Percentiles rank a stretch among this genome's conserved stretches.
phyloP scores from a whole-genome alignment of 2,888 invertebrate species.

The Lobophora halterata region DNA sequence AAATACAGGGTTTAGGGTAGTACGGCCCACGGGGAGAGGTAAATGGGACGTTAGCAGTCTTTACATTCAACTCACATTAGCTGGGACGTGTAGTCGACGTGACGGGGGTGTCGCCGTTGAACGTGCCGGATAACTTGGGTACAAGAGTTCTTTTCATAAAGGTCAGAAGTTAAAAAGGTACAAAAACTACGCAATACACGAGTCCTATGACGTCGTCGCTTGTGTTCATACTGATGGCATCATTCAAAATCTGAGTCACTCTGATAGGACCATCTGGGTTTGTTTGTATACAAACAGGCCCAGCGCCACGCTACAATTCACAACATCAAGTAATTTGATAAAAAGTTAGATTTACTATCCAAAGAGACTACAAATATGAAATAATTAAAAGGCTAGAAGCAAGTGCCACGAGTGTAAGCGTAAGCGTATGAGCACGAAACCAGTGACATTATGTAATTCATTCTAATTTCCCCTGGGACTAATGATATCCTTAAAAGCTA shows the following conservation, averaged over 20 bases:
- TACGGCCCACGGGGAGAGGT: conserved; percentile 52
- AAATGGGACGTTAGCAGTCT: conserved; percentile 60
- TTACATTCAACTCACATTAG: conserved; percentile 67
- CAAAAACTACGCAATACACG: conserved; percentile 41
- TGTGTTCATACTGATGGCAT: conserved; percentile 51
- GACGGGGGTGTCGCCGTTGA: conserved; percentile 35
- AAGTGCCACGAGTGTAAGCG: conserved; percentile 18
- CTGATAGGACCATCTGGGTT: conserved; percentile 37
- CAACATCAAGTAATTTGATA: conserved; percentile 15
- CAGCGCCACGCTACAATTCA: conserved; percentile 17
- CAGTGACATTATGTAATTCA: conserved; percentile 53
- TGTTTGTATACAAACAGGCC: conserved; percentile 63
- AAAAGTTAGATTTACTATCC: conserved; percentile 4
- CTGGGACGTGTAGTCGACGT: conserved; percentile 46
- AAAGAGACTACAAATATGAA: conserved; percentile 1
- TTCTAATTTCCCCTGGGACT: conserved; percentile 70
- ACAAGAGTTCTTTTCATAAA: conserved; percentile 27
- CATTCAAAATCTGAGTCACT: conserved; percentile 56
- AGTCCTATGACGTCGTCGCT: conserved; percentile 36
- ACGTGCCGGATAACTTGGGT: conserved; percentile 18
- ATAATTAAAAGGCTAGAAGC: conserved; percentile 10
- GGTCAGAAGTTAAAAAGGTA: conserved; percentile 27
- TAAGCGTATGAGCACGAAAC: conserved; percentile 36
- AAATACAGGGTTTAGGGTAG: conserved; percentile 26
- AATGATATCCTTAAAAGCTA: conserved; percentile 64